Evolutionary conservation across 2,113 vertebrate species (phyloP), one percentile per base, ranked within the genome.

Genomic region (Chlamydotis undulata): DNA sequence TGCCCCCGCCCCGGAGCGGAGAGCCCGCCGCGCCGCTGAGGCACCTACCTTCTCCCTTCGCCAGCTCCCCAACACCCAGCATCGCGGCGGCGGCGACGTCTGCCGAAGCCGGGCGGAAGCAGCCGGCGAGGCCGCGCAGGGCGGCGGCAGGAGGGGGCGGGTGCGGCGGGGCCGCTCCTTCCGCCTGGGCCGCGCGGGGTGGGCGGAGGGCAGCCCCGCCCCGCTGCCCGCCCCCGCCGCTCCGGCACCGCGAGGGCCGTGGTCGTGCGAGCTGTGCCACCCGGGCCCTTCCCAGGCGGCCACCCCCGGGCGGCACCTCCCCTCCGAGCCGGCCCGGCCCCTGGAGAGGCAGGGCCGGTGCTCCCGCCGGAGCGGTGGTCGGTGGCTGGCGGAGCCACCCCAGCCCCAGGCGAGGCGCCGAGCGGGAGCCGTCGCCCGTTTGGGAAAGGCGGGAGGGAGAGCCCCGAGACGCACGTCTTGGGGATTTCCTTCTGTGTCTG

Each of bases 41-140:
- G 10, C 69, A 96, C 96, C 19, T 88, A 97, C 95, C 96, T 96
- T 90, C 61, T 70, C 81, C 41, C 12, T 14, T 35, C 12, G 37
- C 52, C 7, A 37, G 78, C 43, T 94, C 71, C 49, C 57, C 56
- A 5, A 24, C 81, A 52, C 65, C 37, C 69, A 57, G 77, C 87
- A 45, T 21, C 12, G 59, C 69, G 16, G 35, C 57, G 23, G 53
- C 45, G 15, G 59, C 74, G 15, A 19, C 53, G 64, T 63, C 73
- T 35, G 67, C 91, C 70, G 45, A 82, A 29, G 49, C 47, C 93
- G 67, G 88, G 84, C 76, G 85, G 91, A 89, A 95, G 82, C 77
- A 49, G 68, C 67, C 60, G 61, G 70, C 55, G 83, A 16, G 47
- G 82, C 70, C 69, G 21, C 52, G 28, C 15, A 28, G 55, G 43